Base-by-base conservation (phyloP, 2,888 invertebrate species). In the Adineta ricciae region DNA sequence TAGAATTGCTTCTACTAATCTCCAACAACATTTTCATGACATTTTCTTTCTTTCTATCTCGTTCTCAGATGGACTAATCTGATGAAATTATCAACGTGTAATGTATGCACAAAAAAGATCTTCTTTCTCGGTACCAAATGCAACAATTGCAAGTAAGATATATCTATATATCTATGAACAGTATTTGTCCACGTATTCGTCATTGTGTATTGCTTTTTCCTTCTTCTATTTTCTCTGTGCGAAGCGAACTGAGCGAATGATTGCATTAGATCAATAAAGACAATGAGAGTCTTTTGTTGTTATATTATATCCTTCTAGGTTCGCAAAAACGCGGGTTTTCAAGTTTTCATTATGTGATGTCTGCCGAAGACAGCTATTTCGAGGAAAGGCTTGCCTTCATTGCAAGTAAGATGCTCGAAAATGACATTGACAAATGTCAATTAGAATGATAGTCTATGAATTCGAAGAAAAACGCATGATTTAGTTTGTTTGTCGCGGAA, bases 121-220 rank as follows among this genome's bases (percentile, higher is more conserved):
- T 78, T 78, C 78, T 78, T 78, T 78, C 78, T 78, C 16, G 78
- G 78, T 41, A n/a, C n/a, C 38, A 78, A 78, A n/a, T 78, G 78
- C 78, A 78, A 78, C 41, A 11, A n/a, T 78, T 78, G 78, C 78
- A 78, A 78, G 78, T 78, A 78, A 78, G 78, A 78, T 41, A 41
- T 32, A 27, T 64, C n/a, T n/a, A n/a, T n/a, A n/a, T n/a, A n/a
- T n/a, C n/a, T n/a, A 4, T 50, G 50, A 50, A 50, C 11, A 50
- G 3, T 50, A 50, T 50, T 7, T 50, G 14, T 50, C 50, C 19
- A 46, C 5, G 5, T 46, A 46, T 46, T 46, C 11, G 46, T 46
- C 11, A 11, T 46, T 46, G 46, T 46, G 5, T 46, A 11, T 46
- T 50, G 19, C 19, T 50, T 50, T 50, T 50, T 19, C 19, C 9